A percentile compares a stretch with the other conserved stretches of the same genome.
Conservation (phyloP, 2,888 invertebrate genomes). For the Argynnis bischoffii region DNA sequence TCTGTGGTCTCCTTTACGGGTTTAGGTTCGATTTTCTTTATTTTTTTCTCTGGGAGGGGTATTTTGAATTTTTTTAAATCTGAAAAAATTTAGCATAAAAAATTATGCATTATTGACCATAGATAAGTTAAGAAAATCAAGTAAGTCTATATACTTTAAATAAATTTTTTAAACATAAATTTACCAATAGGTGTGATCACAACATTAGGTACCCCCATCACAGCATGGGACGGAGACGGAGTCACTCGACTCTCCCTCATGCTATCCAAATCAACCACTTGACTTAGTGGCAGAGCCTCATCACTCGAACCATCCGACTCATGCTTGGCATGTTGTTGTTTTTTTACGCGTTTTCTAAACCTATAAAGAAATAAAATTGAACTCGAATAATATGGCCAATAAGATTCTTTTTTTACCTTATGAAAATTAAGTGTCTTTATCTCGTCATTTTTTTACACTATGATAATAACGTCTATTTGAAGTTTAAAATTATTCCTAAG, state of each 20-base stretch:
- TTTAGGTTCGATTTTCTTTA: slow-evolving; percentile 39
- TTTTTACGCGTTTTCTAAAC: slow-evolving; percentile 72
- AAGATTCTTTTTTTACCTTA: too few species aligned
- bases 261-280: slow-evolving; percentile 56
- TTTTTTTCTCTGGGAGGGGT: slow-evolving; percentile 50
- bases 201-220: slow-evolving; percentile 65
- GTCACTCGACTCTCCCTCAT: slow-evolving; percentile 42
- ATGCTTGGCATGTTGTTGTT: slow-evolving; percentile 55
- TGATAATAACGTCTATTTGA: too few species aligned
- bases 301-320: slow-evolving; percentile 73
- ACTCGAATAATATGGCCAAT: background rate
- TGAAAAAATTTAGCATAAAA: slow-evolving; percentile 41
- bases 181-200: slow-evolving; percentile 64
- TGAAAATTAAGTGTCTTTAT: too few species aligned
- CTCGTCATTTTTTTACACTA: too few species aligned
- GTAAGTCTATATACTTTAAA: too few species aligned
- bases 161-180: slow-evolving; percentile 11
- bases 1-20: slow-evolving; percentile 7
- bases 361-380: slow-evolving; percentile 43
- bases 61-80: slow-evolving; percentile 61
- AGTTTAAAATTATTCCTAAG: too few species aligned
- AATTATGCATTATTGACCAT: background rate
- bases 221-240: slow-evolving; percentile 48
- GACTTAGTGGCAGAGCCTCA: slow-evolving; percentile 64
- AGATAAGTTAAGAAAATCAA: too few species aligned